A percentile compares a stretch with the other conserved stretches of the same genome.
Evolutionary conservation across 35 echinoderm and acorn worm genomes (phyloP).

Genomic region (Lytechinus variegatus): DNA sequence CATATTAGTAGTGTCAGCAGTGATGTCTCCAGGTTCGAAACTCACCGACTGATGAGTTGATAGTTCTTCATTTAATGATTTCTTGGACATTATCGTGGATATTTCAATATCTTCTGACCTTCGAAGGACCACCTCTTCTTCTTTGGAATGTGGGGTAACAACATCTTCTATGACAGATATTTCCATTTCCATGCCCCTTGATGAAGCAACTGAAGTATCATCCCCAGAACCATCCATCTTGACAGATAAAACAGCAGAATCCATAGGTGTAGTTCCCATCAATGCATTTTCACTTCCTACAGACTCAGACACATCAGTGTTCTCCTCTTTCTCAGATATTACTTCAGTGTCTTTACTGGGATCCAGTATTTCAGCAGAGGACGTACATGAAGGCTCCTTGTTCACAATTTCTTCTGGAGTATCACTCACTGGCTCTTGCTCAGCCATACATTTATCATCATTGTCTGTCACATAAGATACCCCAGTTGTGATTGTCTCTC

Average conservation of each 20-base stretch:
- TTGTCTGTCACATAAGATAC: too few relatives aligned
- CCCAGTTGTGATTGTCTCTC: too few relatives aligned
- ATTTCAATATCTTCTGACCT: background rate
- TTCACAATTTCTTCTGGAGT: too few relatives aligned
- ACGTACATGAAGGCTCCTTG: too few relatives aligned
- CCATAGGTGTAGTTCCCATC: background rate
- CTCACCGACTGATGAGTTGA: background rate
- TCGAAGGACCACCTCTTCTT: background rate
- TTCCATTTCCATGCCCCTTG: background rate
- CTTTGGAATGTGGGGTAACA: background rate
- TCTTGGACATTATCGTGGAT: background rate
- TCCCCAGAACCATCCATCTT: background rate
- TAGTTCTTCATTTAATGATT: background rate
- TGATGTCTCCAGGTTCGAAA: background rate
- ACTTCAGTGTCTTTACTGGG: too few relatives aligned
- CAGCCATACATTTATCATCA: too few relatives aligned
- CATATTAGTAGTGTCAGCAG: background rate
- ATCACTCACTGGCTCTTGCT: too few relatives aligned
- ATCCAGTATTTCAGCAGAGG: too few relatives aligned
- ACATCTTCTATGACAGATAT: background rate
- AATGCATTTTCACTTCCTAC: background rate
- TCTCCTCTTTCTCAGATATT: too few relatives aligned
- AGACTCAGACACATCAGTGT: background rate
- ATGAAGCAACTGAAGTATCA: background rate
- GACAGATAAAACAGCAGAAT: background rate